These are phyloP conservation scores for Dasysyrphus albostriatus DNA, from an alignment of 2,888 invertebrate genomes.

Conservation along the genomic window DNA sequence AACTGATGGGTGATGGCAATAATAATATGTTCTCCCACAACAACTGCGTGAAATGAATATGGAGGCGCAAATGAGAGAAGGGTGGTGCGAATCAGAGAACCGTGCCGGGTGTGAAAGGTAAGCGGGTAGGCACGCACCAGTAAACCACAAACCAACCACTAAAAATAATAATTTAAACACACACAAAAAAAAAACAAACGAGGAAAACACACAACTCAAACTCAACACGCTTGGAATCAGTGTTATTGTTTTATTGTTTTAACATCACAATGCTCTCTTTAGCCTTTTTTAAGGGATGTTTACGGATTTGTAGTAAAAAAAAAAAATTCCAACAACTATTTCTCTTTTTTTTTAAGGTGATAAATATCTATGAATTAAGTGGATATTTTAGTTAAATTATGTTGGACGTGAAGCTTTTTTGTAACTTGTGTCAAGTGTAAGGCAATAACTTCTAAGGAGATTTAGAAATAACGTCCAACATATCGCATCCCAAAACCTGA, in stretches of 20 bases:
- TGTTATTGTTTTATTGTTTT: constrained; percentile 52
- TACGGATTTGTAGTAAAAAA: not conserved
- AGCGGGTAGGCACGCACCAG: constrained; percentile 68
- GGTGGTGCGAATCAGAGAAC: constrained; percentile 1
- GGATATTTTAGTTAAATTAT: too few relatives aligned
- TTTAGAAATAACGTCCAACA: too few relatives aligned
- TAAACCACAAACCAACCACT: constrained; percentile 72
- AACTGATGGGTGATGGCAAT: constrained; percentile 63
- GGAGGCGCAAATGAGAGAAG: not conserved
- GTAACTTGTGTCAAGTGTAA: too few relatives aligned
- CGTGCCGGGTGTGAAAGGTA: constrained; percentile 60
- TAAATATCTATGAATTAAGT: too few relatives aligned
- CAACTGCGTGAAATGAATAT: too few relatives aligned
- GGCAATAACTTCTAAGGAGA: too few relatives aligned
- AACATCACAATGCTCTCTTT: constrained; percentile 2
- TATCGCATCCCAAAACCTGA: too few relatives aligned
- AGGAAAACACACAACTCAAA: not conserved
- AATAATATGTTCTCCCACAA: constrained; percentile 34
- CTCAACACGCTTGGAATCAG: constrained; percentile 52
- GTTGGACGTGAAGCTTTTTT: too few relatives aligned
- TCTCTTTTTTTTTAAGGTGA: too few relatives aligned
- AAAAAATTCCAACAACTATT: too few relatives aligned
- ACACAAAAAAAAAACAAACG: constrained; percentile 32
- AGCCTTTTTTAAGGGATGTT: not conserved
- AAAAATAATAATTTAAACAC: constrained; percentile 34